Conservation (phyloP, 2,888 invertebrate genomes). For the Neoascia interrupta region DNA sequence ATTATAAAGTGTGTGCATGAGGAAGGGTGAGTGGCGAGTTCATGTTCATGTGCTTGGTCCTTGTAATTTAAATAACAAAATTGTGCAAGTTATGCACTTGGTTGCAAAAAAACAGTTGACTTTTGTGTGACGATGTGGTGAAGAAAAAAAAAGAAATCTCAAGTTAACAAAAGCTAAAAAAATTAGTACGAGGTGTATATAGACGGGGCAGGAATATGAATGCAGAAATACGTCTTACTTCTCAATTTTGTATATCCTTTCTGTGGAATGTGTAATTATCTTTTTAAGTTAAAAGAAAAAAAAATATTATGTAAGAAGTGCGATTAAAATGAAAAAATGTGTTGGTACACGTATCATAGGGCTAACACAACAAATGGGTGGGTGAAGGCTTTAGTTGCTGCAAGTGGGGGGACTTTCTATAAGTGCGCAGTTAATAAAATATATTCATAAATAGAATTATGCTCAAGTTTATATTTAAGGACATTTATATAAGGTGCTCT, state of each 20-base stretch:
- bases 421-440: constrained; percentile 19
- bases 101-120: constrained; percentile 30
- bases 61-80: constrained; percentile 68
- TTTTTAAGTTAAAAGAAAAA: constrained; percentile 1
- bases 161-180: constrained; percentile 47
- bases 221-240: constrained; percentile 28
- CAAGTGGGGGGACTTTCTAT: constrained; percentile 8
- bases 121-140: constrained; percentile 26
- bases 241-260: constrained; percentile 28
- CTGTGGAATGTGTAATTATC: constrained; percentile 58
- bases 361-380: constrained; percentile 31
- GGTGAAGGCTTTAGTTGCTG: neutral
- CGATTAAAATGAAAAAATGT: constrained; percentile 25
- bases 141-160: constrained; percentile 31
- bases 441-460: neutral
- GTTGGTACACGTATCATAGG: constrained; percentile 18
- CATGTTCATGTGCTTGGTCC: constrained; percentile 59
- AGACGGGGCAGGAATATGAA: no score
- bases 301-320: constrained; percentile 32
- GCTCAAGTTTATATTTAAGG: constrained; percentile 7
- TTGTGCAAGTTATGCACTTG: constrained; percentile 65
- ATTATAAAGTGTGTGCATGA: constrained; percentile 8
- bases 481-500: constrained; percentile 65
- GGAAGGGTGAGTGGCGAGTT: constrained; percentile 22
- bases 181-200: no score